phyloP scores from a whole-genome alignment of 2,113 vertebrate species.

The Speoplatyrhinus poulsoni region DNA sequence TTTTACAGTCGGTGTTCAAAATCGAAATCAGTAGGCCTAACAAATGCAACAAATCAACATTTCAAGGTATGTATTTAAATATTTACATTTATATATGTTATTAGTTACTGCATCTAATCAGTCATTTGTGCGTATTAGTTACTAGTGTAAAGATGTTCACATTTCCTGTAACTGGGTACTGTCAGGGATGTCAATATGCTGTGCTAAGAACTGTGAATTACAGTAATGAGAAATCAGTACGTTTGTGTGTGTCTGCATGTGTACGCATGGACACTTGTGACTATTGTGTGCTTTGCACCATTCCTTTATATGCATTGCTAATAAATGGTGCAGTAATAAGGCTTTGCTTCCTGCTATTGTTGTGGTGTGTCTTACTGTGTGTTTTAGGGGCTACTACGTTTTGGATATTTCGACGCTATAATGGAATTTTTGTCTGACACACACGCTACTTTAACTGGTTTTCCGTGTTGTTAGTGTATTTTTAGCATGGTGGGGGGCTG shows the following conservation, averaged over 20 bases:
- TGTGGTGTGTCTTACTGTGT: conserved; percentile 12
- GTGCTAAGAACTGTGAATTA: too few species aligned
- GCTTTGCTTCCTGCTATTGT: too few species aligned
- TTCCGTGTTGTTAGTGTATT: conserved; percentile 45
- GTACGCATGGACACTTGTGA: not conserved
- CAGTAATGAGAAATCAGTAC: not conserved
- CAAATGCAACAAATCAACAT: too few species aligned
- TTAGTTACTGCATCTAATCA: too few species aligned
- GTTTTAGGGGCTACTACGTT: conserved; percentile 12
- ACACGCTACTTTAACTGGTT: conserved; percentile 50
- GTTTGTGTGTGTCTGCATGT: not conserved
- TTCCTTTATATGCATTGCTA: not conserved
- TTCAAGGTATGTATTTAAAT: too few species aligned
- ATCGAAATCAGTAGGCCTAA: too few species aligned
- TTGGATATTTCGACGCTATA: conserved; percentile 28
- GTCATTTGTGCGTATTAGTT: too few species aligned
- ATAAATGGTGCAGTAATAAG: not conserved
- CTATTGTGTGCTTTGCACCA: not conserved
- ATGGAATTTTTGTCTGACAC: conserved; percentile 34
- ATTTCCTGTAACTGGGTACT: not conserved
- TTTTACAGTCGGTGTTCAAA: too few species aligned
- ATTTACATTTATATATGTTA: too few species aligned
- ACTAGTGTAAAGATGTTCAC: too few species aligned
- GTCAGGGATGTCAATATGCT: not conserved
- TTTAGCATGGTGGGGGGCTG: conserved; percentile 34